These are phyloP conservation scores for Corythornis leucogaster DNA, from an alignment of 2,797 vertebrate genomes.

Conservation along the genomic window DNA sequence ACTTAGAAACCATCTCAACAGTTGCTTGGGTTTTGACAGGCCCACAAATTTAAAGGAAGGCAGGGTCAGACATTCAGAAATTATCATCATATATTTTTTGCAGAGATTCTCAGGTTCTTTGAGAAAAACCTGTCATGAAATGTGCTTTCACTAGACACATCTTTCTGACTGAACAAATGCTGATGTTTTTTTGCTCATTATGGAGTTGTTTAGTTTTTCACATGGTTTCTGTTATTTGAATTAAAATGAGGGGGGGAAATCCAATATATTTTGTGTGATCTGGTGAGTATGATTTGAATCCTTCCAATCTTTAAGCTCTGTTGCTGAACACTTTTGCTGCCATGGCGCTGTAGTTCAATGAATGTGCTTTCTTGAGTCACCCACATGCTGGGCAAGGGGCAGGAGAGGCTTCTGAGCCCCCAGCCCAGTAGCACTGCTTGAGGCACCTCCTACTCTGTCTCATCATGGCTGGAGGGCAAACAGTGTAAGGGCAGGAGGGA, in stretches of 20 bases:
- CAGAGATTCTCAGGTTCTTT: neutral
- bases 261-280: neutral
- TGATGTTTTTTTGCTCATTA: neutral
- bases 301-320: neutral
- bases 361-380: neutral
- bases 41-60: neutral
- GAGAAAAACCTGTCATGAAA: neutral
- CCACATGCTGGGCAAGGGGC: accelerated
- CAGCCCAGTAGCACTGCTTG: accelerated
- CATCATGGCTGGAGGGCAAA: accelerated
- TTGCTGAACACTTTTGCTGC: neutral
- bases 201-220: neutral
- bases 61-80: neutral
- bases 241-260: neutral
- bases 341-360: neutral
- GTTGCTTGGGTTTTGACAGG: neutral
- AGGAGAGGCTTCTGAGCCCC: accelerated
- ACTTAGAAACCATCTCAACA: neutral
- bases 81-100: neutral
- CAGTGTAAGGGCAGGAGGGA: accelerated
- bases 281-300: neutral
- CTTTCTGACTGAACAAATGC: neutral
- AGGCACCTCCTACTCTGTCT: neutral
- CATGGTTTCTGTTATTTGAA: neutral
- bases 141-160: neutral